These are phyloP conservation scores for Phrynocephalus guinanensis DNA, from an alignment of 2,797 vertebrate genomes.

Conservation along the genomic window DNA sequence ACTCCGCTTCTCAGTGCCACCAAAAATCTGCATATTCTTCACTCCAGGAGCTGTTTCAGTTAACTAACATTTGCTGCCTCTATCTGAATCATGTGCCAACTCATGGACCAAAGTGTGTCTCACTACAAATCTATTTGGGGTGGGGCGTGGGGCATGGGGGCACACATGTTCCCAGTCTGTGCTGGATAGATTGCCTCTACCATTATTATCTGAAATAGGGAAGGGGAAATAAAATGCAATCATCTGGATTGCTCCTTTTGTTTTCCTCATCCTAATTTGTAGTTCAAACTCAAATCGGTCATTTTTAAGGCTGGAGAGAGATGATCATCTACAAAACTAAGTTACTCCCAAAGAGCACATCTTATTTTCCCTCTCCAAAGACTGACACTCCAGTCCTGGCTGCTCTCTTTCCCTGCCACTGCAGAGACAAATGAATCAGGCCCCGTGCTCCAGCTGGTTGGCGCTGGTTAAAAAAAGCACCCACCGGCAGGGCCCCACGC, in stretches of 20 bases:
- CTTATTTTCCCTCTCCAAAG: neutral
- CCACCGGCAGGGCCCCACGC: too few relatives aligned
- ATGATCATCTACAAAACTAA: neutral
- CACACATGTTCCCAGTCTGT: too few relatives aligned
- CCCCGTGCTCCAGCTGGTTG: too few relatives aligned
- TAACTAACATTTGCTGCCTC: neutral
- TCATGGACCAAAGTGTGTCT: too few relatives aligned
- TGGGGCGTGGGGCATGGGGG: too few relatives aligned
- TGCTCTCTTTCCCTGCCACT: neutral
- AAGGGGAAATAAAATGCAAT: neutral
- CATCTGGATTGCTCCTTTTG: neutral
- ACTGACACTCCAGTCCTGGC: neutral
- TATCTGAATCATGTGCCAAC: too few relatives aligned
- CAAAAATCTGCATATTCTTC: neutral
- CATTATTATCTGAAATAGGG: neutral
- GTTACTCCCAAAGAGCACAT: neutral
- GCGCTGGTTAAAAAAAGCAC: too few relatives aligned
- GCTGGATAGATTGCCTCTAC: too few relatives aligned
- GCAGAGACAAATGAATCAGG: neutral
- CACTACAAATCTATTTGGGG: too few relatives aligned
- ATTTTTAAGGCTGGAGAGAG: too few relatives aligned
- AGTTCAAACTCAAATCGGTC: neutral
- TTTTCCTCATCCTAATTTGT: neutral
- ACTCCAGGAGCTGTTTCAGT: neutral
- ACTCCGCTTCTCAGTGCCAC: neutral